These are phyloP conservation scores for Clepsis dumicolana DNA, from an alignment of 2,888 invertebrate genomes.

Conservation along the genomic window DNA sequence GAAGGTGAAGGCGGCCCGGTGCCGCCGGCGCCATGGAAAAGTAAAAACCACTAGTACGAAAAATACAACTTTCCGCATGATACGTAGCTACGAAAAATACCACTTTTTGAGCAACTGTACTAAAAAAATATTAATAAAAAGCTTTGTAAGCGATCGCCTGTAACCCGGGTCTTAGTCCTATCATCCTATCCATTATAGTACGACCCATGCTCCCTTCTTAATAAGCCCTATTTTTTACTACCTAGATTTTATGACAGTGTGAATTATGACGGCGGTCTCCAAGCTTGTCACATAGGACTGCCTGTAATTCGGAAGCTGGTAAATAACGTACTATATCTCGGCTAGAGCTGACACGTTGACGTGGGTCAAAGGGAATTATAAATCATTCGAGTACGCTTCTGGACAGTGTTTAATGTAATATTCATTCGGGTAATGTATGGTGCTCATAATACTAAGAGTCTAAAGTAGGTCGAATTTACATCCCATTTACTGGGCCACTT, in stretches of 20 bases:
- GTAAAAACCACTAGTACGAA: no score
- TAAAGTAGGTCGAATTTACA: slow-evolving; percentile 64
- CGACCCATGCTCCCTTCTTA: no score
- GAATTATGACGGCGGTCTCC: slow-evolving; percentile 17
- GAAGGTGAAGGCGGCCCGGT: no score
- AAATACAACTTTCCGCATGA: no score
- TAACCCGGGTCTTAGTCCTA: no score
- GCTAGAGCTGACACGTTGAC: slow-evolving; percentile 45
- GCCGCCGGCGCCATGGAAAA: no score
- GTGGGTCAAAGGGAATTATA: slow-evolving; percentile 69
- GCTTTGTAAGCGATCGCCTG: no score
- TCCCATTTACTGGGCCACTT: slow-evolving; percentile 38
- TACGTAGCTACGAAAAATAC: no score
- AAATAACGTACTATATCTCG: slow-evolving; percentile 42
- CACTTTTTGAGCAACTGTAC: no score
- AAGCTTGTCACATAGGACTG: slow-evolving; percentile 28
- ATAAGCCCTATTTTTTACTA: not conserved
- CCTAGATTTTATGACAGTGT: slow-evolving; percentile 15
- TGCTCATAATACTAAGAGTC: slow-evolving; percentile 56
- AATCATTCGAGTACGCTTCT: slow-evolving; percentile 58
- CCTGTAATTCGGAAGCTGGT: slow-evolving; percentile 36
- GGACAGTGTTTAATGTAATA: slow-evolving; percentile 65
- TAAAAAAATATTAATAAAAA: no score
- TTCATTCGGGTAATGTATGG: slow-evolving; percentile 58
- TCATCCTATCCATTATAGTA: no score